Base-by-base conservation (phyloP, 2,113 vertebrate species). In the Lucifuga dentata region DNA sequence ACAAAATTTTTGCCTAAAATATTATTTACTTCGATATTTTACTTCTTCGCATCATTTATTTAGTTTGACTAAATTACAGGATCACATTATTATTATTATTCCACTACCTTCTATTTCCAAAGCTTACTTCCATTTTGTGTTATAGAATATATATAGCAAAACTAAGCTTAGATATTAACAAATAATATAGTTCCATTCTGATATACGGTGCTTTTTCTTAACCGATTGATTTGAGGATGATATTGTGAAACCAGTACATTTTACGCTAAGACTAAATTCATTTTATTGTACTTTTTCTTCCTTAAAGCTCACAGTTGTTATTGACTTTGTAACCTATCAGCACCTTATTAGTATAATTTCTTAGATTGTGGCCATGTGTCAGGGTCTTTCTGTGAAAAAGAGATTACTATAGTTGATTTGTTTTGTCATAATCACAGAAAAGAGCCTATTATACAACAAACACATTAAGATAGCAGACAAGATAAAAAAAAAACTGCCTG, bases 391-490 rank as follows among this genome's bases (percentile, higher is more conserved):
- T 58, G 40, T 49, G 16, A 60, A 50, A 70, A 26, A 52, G 33
- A 38, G 48, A 83, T 67, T 53, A 70, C n/a, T 53, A 16, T 5
- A 58, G 60, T 40, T 39, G 45, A 51, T 52, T 29, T 77, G 16
- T 65, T 78, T 75, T 38, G 83, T 81, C 29, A 53, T 43, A 62
- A 58, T 83, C 40, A 26, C 43, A 67, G 72, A 33, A 62, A 68
- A 45, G 33, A 41, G 55, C n/a, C 52, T 62, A 11, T 24, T 41
- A 64, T 38, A 67, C 44, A 66, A 71, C 50, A 68, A 68, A 45
- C 53, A 44, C 39, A 74, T 76, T 63, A 85, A 80, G 59, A 85
- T 66, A 32, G 26, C 73, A 56, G 57, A 57, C 15, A 20, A 76
- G 70, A 73, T 76, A 21, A 17, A 56, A 21, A 17, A 56, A 53